These are phyloP conservation scores for Scrobipalpa costella DNA, from an alignment of 2,888 invertebrate genomes.

Conservation along the genomic window DNA sequence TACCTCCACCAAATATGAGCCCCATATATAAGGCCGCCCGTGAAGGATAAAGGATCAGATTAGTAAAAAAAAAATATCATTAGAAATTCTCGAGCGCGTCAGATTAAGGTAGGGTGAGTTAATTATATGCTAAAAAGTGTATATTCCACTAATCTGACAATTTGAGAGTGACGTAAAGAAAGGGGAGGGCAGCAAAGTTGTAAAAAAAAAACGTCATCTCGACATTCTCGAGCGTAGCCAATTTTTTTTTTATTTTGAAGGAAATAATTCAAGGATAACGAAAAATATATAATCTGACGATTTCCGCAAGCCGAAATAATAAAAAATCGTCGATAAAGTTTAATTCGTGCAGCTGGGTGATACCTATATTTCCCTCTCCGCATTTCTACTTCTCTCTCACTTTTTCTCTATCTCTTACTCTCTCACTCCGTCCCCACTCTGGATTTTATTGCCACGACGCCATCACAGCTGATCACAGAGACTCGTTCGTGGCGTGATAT, in stretches of 20 bases:
- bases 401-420: no score
- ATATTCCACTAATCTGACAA: no score
- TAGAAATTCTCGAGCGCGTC: conserved; percentile 33
- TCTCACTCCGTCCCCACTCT: conserved; percentile 22
- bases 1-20: no score
- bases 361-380: conserved; percentile 5
- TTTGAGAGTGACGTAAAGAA: no score
- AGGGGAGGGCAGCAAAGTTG: background rate
- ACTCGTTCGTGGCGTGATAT: no score
- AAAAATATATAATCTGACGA: conserved; percentile 14
- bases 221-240: conserved; percentile 32
- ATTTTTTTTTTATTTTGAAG: conserved; percentile 27
- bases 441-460: conserved; percentile 14
- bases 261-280: conserved; percentile 5
- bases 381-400: no score
- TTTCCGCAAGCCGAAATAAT: conserved; percentile 7
- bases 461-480: background rate
- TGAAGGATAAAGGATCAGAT: conserved; percentile 34
- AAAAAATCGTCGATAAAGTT: conserved; percentile 22
- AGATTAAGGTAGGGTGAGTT: conserved; percentile 27
- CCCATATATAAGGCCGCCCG: conserved; percentile 32
- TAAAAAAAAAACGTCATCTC: conserved; percentile 32
- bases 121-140: no score
- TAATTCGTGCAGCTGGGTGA: conserved; percentile 19
- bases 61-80: conserved; percentile 37